These are phyloP conservation scores for Drosophila repleta DNA, from an alignment of 1,140 invertebrate species.

Conservation along the genomic window DNA sequence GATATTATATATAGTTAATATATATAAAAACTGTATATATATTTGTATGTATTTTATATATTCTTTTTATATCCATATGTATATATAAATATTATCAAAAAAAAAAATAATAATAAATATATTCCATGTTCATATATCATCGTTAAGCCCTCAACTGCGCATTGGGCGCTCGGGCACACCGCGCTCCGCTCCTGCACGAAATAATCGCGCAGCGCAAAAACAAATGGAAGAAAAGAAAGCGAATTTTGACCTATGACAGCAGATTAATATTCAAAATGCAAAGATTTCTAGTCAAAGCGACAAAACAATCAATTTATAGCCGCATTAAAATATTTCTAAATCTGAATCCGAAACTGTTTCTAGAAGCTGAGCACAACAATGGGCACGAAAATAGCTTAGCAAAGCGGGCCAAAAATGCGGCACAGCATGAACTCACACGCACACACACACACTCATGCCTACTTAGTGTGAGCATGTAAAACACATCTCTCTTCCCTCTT, in stretches of 20 bases:
- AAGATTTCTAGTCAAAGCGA: slow-evolving; percentile 39
- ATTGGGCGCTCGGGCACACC: slow-evolving; percentile 2
- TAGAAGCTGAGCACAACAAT: not conserved
- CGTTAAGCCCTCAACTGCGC: too few species aligned
- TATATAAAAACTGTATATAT: too few species aligned
- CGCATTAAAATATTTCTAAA: not conserved
- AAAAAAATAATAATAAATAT: too few species aligned
- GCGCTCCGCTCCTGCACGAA: not conserved
- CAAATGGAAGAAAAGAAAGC: slow-evolving; percentile 44
- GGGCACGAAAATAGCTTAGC: not conserved
- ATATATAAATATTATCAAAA: too few species aligned
- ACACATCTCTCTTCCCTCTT: too few species aligned
- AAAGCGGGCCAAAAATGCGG: not conserved
- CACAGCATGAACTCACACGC: not conserved
- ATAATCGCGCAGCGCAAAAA: not conserved
- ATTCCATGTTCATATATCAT: too few species aligned
- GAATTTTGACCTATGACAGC: slow-evolving; percentile 68
- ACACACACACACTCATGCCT: not conserved
- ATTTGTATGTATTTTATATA: too few species aligned
- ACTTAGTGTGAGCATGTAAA: not conserved
- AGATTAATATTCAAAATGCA: slow-evolving; percentile 32
- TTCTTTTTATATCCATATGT: not conserved
- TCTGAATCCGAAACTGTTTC: slow-evolving; percentile 1
- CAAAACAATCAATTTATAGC: slow-evolving; percentile 3
- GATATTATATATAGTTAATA: too few species aligned